These are phyloP conservation scores for Salminus brasiliensis DNA, from an alignment of 2,113 vertebrate species.

Conservation along the genomic window DNA sequence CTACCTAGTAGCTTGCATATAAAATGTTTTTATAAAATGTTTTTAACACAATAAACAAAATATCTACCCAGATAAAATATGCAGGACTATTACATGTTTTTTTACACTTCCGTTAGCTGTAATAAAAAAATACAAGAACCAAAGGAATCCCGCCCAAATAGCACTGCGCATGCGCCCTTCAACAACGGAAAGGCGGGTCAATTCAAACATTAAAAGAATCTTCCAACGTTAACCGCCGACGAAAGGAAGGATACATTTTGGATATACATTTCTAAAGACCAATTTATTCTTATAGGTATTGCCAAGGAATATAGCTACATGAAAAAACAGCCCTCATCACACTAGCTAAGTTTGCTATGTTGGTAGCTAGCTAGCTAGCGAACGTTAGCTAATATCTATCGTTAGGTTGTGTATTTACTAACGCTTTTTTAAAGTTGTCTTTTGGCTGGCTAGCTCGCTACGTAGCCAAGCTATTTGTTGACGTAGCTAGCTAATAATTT, in stretches of 20 bases:
- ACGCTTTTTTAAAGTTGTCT: background rate
- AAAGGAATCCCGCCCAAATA: background rate
- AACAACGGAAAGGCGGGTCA: background rate
- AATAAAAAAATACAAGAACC: too few relatives aligned
- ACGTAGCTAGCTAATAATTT: background rate
- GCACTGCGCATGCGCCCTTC: background rate
- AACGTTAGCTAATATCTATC: too few relatives aligned
- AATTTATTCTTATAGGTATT: background rate
- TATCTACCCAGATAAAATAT: too few relatives aligned
- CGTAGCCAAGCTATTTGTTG: background rate
- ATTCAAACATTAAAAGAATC: background rate
- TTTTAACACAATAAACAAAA: too few relatives aligned
- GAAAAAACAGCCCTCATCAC: background rate
- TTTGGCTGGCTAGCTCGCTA: background rate
- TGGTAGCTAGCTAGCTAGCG: background rate
- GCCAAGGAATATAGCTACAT: background rate
- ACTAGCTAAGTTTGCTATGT: background rate
- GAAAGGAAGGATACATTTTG: background rate
- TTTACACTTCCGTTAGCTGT: too few relatives aligned
- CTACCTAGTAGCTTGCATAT: too few relatives aligned
- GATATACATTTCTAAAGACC: too few relatives aligned
- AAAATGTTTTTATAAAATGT: too few relatives aligned
- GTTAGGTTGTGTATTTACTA: background rate
- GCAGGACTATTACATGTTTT: too few relatives aligned
- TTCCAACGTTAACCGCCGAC: conserved; percentile 19